Percentiles rank a stretch among this genome's conserved stretches.
Evolutionary conservation across 2,888 invertebrate species (phyloP).

Genomic region (Anorthoa munda): DNA sequence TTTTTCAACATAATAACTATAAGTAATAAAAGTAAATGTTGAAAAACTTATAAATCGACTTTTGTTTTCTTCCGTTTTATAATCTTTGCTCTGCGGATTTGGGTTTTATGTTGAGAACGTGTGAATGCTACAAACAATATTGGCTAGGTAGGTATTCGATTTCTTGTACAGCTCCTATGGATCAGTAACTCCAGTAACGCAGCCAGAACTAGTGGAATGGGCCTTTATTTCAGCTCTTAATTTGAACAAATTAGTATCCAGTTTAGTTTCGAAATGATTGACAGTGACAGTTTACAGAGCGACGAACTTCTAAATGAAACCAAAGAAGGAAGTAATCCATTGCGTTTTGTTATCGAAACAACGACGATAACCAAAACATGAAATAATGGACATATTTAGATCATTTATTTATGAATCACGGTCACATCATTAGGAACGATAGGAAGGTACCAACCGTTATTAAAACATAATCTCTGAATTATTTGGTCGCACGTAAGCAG

Average conservation of each 20-base stretch:
- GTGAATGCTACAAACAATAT: not conserved
- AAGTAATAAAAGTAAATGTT: not conserved
- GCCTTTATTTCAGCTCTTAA: not conserved
- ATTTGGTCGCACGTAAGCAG: constrained; percentile 17
- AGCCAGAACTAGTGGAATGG: not conserved
- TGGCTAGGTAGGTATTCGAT: not conserved
- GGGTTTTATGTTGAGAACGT: not conserved
- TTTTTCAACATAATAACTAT: constrained; percentile 9
- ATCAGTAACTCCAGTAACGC: not conserved
- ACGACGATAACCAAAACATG: constrained; percentile 7
- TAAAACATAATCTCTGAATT: constrained; percentile 14
- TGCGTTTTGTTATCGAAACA: constrained; percentile 2
- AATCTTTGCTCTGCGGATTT: not conserved
- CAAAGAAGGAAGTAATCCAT: not conserved
- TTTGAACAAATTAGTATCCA: not conserved
- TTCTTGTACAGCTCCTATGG: not conserved
- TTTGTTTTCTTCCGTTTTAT: not conserved
- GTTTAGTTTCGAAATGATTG: not conserved
- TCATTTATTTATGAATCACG: not conserved
- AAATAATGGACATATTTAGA: constrained; percentile 1
- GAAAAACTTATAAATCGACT: not conserved
- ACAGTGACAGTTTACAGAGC: not conserved
- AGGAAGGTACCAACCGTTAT: not conserved
- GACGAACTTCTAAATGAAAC: no score
- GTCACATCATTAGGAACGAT: not conserved